Evolutionary conservation across 2,888 invertebrate genomes (phyloP).

Genomic region (Drosophila recens): DNA sequence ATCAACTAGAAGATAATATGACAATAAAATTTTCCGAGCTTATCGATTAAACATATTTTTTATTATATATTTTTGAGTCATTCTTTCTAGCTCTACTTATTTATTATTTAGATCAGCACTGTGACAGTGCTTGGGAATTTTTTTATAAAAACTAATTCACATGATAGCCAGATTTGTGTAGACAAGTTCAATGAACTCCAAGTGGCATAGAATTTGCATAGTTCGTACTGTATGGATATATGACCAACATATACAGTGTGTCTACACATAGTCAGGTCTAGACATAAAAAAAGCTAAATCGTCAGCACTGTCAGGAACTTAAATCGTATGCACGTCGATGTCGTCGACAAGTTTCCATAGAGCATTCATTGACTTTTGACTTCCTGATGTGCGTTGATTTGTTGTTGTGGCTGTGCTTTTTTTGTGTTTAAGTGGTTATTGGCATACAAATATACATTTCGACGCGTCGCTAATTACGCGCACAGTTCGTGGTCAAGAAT

Average conservation of each 20-base stretch:
- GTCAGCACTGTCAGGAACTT: conserved; percentile 35
- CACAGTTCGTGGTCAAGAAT: conserved; percentile 38
- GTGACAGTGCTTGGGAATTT: neutral
- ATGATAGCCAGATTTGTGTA: neutral
- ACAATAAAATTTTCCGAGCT: neutral
- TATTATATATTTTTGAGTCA: neutral
- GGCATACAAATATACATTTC: conserved; percentile 31
- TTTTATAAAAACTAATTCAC: conserved; percentile 1
- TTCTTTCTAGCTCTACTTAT: neutral
- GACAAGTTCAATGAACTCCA: conserved; percentile 5
- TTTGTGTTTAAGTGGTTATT: conserved; percentile 40
- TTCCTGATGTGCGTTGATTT: conserved; percentile 40
- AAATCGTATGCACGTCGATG: conserved; percentile 33
- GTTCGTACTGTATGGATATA: neutral
- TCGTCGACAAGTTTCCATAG: conserved; percentile 49
- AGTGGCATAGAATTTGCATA: neutral
- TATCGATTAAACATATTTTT: neutral
- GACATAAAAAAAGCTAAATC: conserved; percentile 29
- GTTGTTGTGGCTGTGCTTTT: conserved; percentile 3
- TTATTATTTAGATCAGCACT: neutral
- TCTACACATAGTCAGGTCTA: neutral
- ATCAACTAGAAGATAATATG: conserved; percentile 6
- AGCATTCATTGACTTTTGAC: conserved; percentile 73
- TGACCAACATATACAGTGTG: neutral
- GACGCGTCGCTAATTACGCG: conserved; percentile 34